phyloP scores from a whole-genome alignment of 2,797 vertebrate species.

The Cheirogaleus major region DNA sequence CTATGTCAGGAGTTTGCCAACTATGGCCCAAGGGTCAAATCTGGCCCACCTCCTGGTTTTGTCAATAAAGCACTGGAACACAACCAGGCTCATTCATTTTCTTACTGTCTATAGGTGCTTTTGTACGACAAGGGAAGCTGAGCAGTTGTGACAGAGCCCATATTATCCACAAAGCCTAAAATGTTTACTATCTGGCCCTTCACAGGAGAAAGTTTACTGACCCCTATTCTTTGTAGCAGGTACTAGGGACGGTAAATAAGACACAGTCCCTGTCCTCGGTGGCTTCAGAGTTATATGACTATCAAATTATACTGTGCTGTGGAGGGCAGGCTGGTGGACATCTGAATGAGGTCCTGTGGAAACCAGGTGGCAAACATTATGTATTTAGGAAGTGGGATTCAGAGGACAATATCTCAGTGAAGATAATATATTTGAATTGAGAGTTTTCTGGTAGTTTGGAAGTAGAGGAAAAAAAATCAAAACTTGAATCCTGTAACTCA shows the following conservation, averaged over 20 bases:
- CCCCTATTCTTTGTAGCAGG: neutral
- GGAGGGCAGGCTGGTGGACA: neutral
- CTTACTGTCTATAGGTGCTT: neutral
- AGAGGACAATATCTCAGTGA: neutral
- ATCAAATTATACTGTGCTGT: neutral
- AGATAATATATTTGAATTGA: neutral
- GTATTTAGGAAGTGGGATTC: neutral
- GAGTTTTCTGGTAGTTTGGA: neutral
- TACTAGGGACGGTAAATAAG: neutral
- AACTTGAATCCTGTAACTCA: neutral
- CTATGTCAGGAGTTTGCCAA: neutral
- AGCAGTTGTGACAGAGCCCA: neutral
- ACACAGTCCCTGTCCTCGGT: neutral
- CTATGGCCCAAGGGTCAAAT: neutral
- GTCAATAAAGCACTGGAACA: conserved; percentile 9
- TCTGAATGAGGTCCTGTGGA: neutral
- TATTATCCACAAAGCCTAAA: neutral
- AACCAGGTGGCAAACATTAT: neutral
- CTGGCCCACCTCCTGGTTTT: neutral
- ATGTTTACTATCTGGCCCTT: neutral
- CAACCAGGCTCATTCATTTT: neutral
- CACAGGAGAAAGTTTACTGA: neutral
- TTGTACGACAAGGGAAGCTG: neutral
- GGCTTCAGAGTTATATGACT: neutral
- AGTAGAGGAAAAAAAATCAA: conserved; percentile 11